A percentile compares a stretch with the other conserved stretches of the same genome.
Conservation (phyloP, 64 coral and sea anemone species). For the Stichodactyla helianthus region DNA sequence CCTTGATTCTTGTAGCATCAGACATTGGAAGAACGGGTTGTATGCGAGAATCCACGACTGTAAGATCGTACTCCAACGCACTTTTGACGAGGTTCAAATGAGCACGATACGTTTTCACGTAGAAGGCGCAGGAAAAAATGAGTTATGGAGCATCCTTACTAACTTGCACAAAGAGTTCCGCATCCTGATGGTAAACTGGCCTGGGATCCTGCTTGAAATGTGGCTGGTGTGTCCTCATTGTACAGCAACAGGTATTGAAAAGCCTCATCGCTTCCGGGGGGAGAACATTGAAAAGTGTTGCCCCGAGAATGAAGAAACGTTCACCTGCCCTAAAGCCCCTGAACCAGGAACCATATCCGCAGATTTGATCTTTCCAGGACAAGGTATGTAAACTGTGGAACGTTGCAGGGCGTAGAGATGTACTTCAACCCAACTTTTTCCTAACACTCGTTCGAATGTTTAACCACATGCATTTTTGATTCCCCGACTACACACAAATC, state of each 20-base stretch:
- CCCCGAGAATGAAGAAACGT: neutral
- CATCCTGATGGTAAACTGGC: conserved; percentile 43
- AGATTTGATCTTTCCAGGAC: neutral
- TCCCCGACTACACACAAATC: too few species aligned
- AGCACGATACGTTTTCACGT: conserved; percentile 28
- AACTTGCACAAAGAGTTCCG: conserved; percentile 10
- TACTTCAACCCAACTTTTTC: too few species aligned
- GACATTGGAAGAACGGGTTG: conserved; percentile 46
- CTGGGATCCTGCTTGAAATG: conserved; percentile 35
- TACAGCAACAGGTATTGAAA: neutral
- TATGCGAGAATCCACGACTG: conserved; percentile 31
- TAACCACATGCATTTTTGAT: too few species aligned
- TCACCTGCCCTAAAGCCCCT: neutral
- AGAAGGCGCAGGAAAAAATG: neutral
- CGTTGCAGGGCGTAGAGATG: neutral
- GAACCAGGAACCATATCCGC: neutral
- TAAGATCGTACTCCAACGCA: conserved; percentile 18
- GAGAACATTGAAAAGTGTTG: conserved; percentile 8
- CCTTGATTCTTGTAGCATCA: conserved; percentile 27
- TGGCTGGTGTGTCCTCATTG: conserved; percentile 66
- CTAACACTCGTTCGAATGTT: too few species aligned
- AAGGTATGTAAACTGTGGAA: neutral
- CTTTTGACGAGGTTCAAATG: neutral
- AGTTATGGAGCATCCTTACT: conserved; percentile 41
- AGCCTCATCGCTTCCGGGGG: conserved; percentile 1